phyloP scores from a whole-genome alignment of 2,113 vertebrate species.

The Hemiscyllium ocellatum region DNA sequence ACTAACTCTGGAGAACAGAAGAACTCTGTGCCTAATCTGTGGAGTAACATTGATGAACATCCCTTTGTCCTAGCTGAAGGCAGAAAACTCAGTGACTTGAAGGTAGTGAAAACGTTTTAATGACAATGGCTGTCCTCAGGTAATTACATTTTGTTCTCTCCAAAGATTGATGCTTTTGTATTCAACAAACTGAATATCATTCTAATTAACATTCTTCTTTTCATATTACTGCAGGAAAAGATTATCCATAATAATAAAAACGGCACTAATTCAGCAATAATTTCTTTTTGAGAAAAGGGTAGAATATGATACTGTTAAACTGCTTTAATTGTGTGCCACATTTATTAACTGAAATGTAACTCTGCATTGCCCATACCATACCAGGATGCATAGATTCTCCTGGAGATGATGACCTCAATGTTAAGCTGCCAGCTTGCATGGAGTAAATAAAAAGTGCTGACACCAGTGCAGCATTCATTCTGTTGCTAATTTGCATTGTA shows the following conservation, averaged over 20 bases:
- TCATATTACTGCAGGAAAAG: not conserved
- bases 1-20: not conserved
- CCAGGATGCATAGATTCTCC: not conserved
- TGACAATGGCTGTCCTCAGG: not conserved
- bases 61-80: not conserved
- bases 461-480: not conserved
- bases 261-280: not conserved
- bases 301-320: not conserved
- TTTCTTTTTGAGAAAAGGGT: not conserved
- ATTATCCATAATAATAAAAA: not conserved
- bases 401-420: not conserved
- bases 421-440: not conserved
- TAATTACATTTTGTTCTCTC: not conserved
- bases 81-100: not conserved
- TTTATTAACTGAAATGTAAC: not conserved
- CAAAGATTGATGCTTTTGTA: not conserved
- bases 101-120: not conserved
- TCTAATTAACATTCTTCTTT: not conserved
- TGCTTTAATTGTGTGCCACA: not conserved
- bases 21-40: not conserved
- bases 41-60: not conserved
- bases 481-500: not conserved
- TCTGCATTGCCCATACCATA: not conserved
- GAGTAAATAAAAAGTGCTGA: not conserved
- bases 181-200: not conserved